Conservation (phyloP, 2,888 invertebrate species). For the Agelastica alni region DNA sequence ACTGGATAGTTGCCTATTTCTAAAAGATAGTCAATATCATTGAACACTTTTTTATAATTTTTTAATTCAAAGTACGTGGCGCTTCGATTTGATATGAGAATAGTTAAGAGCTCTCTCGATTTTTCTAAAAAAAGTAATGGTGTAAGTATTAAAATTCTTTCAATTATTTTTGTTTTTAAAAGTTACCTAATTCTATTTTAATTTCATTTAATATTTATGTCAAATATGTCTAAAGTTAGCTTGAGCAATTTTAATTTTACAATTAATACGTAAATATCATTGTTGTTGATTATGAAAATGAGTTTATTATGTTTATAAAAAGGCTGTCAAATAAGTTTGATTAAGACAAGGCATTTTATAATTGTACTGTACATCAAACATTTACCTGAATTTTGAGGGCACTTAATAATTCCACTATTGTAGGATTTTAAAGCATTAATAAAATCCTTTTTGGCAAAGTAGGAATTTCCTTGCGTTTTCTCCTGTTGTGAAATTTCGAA, state of each 20-base stretch:
- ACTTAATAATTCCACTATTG: conserved; percentile 68
- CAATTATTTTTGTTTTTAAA: too few relatives aligned
- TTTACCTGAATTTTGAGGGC: conserved; percentile 73
- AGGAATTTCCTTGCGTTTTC: conserved; percentile 74
- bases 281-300: too few relatives aligned
- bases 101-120: conserved; percentile 61
- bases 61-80: conserved; percentile 77
- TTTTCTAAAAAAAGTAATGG: conserved; percentile 55
- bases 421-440: conserved; percentile 70
- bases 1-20: conserved; percentile 68
- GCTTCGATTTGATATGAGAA: conserved; percentile 79
- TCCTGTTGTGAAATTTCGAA: conserved; percentile 63
- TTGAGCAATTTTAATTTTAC: too few relatives aligned
- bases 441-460: conserved; percentile 74
- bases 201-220: too few relatives aligned
- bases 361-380: too few relatives aligned
- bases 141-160: too few relatives aligned
- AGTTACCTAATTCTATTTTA: too few relatives aligned
- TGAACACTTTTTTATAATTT: conserved; percentile 67
- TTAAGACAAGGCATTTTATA: too few relatives aligned
- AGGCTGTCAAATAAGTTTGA: too few relatives aligned
- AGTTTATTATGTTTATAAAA: too few relatives aligned
- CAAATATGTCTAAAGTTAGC: too few relatives aligned
- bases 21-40: conserved; percentile 72
- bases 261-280: too few relatives aligned